Conservation (phyloP, 2,888 invertebrate species). For the Idaea aversata region DNA sequence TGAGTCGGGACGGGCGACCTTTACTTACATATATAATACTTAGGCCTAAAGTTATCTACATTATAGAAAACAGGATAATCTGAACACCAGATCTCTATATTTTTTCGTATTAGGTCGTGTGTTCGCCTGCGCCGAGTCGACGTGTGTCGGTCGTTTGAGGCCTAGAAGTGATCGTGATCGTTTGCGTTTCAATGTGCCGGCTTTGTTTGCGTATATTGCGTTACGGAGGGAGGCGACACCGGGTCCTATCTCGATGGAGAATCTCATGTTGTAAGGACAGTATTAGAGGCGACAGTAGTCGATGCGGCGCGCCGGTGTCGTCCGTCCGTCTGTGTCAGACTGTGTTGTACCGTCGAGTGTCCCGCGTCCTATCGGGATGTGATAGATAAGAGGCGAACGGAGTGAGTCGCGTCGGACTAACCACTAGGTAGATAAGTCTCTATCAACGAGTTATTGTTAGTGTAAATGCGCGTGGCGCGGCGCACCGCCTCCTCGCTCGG, state of each 20-base stretch:
- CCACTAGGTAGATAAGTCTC: slow-evolving; percentile 56
- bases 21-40: background rate
- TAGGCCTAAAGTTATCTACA: slow-evolving; percentile 1
- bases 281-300: background rate
- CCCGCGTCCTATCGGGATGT: slow-evolving; percentile 45
- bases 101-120: background rate
- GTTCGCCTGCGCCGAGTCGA: background rate
- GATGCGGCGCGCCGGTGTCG: slow-evolving; percentile 21
- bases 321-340: slow-evolving; percentile 13
- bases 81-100: background rate
- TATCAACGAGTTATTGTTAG: slow-evolving; percentile 77
- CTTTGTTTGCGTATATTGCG: background rate
- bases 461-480: slow-evolving; percentile 31
- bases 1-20: background rate
- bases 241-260: background rate
- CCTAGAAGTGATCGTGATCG: background rate
- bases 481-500: slow-evolving; percentile 18
- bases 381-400: slow-evolving; percentile 38
- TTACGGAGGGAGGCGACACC: background rate
- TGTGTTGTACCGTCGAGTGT: slow-evolving; percentile 34
- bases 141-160: background rate
- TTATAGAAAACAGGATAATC: background rate
- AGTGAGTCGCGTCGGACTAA: slow-evolving; percentile 42
- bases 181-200: no score
- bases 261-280: background rate